Percentiles rank a stretch among this genome's conserved stretches.
Conservation (phyloP, 1,140 invertebrate genomes). For the Drosophila aff. region DNA sequence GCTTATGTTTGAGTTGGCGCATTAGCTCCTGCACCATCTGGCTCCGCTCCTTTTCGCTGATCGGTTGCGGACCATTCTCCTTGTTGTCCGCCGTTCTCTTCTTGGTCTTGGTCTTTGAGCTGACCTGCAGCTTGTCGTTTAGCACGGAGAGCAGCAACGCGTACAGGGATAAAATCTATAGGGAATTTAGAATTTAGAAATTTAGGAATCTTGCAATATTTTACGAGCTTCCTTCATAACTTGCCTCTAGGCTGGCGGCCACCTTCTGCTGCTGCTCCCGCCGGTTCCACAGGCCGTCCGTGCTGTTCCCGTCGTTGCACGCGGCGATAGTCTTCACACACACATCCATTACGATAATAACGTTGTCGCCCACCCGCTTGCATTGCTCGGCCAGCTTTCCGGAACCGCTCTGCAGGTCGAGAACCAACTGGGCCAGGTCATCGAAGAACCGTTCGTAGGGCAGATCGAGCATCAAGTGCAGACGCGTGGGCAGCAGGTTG, state of each 20-base stretch:
- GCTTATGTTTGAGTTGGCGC: slow-evolving; percentile 77
- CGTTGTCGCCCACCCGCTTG: slow-evolving; percentile 69
- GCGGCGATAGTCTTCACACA: slow-evolving; percentile 63
- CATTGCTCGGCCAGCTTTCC: slow-evolving; percentile 57
- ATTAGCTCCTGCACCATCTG: slow-evolving; percentile 75
- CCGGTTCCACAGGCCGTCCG: slow-evolving; percentile 73
- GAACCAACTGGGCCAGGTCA: slow-evolving; percentile 69
- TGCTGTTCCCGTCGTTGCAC: slow-evolving; percentile 66
- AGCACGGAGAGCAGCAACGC: slow-evolving; percentile 79
- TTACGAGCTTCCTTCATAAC: not conserved
- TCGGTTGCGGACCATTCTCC: slow-evolving; percentile 43
- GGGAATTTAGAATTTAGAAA: not conserved
- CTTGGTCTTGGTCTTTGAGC: slow-evolving; percentile 70
- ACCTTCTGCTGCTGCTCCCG: slow-evolving; percentile 73
- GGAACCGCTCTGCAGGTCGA: slow-evolving; percentile 63
- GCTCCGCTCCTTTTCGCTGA: slow-evolving; percentile 79
- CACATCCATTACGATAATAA: slow-evolving; percentile 56
- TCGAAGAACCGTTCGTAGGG: slow-evolving; percentile 82
- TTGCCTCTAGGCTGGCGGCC: slow-evolving; percentile 73
- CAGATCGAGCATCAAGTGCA: slow-evolving; percentile 71
- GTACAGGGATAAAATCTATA: slow-evolving; percentile 79
- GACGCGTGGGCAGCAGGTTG: slow-evolving; percentile 82
- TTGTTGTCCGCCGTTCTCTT: slow-evolving; percentile 57
- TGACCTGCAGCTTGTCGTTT: slow-evolving; percentile 77
- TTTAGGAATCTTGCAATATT: not conserved